These are phyloP conservation scores for Mechanitis messenoides DNA, from an alignment of 2,888 invertebrate species.

Conservation along the genomic window DNA sequence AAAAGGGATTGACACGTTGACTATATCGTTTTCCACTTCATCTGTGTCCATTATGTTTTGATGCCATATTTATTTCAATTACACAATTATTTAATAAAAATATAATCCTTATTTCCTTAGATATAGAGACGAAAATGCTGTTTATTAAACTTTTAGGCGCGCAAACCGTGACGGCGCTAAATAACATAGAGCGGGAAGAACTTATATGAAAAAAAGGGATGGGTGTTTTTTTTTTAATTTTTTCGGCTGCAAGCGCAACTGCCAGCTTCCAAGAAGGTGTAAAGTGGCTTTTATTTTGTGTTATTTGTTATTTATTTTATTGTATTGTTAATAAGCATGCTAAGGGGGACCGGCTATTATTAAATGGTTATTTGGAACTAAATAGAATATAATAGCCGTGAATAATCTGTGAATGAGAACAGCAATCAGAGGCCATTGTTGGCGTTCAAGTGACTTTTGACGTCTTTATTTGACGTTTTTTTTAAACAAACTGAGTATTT, in stretches of 20 bases:
- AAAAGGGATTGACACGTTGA: slow-evolving; percentile 70
- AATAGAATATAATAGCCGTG: slow-evolving; percentile 76
- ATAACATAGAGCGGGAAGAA: slow-evolving; percentile 47
- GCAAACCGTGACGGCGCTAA: slow-evolving; percentile 37
- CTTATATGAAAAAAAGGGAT: slow-evolving; percentile 41
- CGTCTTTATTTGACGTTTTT: slow-evolving; percentile 46
- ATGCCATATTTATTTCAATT: slow-evolving; percentile 34
- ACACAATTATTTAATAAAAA: slow-evolving; percentile 11
- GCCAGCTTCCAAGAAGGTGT: slow-evolving; percentile 74
- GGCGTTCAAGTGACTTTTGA: slow-evolving; percentile 58
- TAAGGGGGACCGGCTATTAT: slow-evolving; percentile 67
- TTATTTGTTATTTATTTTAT: slow-evolving; percentile 74
- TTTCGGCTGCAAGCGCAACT: slow-evolving; percentile 53
- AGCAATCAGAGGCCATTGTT: slow-evolving; percentile 69
- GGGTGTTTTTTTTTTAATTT: slow-evolving; percentile 47
- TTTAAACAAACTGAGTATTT: slow-evolving; percentile 20
- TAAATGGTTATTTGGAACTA: slow-evolving; percentile 76
- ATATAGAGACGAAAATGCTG: slow-evolving; percentile 13
- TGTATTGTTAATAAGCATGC: slow-evolving; percentile 76
- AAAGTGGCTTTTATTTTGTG: slow-evolving; percentile 70
- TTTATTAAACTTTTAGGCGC: slow-evolving; percentile 13
- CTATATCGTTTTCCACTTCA: slow-evolving; percentile 73
- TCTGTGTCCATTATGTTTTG: slow-evolving; percentile 58
- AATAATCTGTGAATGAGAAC: slow-evolving; percentile 65
- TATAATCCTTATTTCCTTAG: slow-evolving; percentile 6